A percentile compares a stretch with the other conserved stretches of the same genome.
Conservation (phyloP, 2,888 invertebrate species). For the Amiota mariae region DNA sequence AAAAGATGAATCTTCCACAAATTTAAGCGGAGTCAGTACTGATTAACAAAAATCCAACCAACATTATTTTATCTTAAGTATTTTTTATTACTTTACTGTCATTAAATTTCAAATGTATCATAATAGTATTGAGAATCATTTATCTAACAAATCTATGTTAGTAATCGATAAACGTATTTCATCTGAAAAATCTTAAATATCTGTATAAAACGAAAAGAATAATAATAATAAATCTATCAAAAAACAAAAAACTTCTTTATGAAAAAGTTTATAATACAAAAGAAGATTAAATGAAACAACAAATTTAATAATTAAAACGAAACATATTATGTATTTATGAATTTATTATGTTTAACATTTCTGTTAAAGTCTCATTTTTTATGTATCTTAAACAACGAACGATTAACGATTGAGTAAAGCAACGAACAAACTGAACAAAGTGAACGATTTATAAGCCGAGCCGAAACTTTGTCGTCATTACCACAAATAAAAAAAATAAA, state of each 20-base stretch:
- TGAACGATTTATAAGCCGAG: slow-evolving; percentile 12
- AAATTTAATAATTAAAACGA: slow-evolving; percentile 41
- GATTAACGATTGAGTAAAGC: no score
- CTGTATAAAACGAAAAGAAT: neutral
- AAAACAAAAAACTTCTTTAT: slow-evolving; percentile 9
- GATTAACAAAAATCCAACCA: no score
- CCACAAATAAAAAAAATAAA: neutral
- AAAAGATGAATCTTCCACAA: no score
- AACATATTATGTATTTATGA: slow-evolving; percentile 54
- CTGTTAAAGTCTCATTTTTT: slow-evolving; percentile 11
- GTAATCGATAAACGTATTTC: neutral
- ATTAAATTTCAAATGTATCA: no score
- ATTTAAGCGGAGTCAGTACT: no score
- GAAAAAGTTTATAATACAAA: slow-evolving; percentile 37
- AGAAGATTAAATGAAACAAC: slow-evolving; percentile 17
- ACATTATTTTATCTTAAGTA: no score
- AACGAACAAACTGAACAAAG: neutral
- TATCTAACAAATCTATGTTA: no score
- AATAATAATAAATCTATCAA: neutral
- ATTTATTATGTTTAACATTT: slow-evolving; percentile 30
- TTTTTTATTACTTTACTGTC: no score
- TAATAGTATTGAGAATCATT: no score
- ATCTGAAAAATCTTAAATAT: neutral
- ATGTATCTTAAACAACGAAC: neutral
- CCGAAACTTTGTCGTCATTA: neutral